Evolutionary conservation across 1,140 invertebrate genomes (phyloP), one percentile per base, ranked within the genome.

Genomic region (Papilio helenus): DNA sequence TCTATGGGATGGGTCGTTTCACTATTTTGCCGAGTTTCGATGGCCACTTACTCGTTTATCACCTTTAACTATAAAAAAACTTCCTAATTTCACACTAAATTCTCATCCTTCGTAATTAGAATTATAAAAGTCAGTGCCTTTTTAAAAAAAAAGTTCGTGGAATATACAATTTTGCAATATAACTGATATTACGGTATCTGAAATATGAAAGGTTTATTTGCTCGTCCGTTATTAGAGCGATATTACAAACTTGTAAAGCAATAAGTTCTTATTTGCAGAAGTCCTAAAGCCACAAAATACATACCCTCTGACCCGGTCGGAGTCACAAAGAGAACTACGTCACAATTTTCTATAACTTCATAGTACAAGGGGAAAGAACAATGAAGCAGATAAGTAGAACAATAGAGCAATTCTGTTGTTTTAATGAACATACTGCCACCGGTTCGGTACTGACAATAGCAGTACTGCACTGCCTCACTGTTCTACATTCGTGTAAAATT

Each of bases 201-300:
- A 5, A 65, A 26, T 7, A 18, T 16, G 26, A 16, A 20, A 16
- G 61, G 3, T 5, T 29, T 65, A 26, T 65, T 29, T 12, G 34
- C 23, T 65, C 23, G 12, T 16, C 23, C 3, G 3, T 26, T 29
- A 34, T 65, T 16, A 65, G 23, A 65, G 14, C 26, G 34, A 8
- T 61, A 61, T 58, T 20, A 58, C 58, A 26, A 26, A 61, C 23
- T 65, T 29, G 23, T 65, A 29, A 65, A 29, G 61, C 61, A 65
- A 65, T 65, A 26, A 29, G 23, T 16, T 65, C 23, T 65, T 65
- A 65, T 65, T 65, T 29, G 61, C 61, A 16, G 26, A 29, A 65
- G 61, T 65, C 61, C 61, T 26, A 65, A 29, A 65, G 61, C 12
- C 61, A 29, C 61, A 29, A 18, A 29, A 26, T 65, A 26, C 61